A percentile compares a stretch with the other conserved stretches of the same genome.
These are phyloP conservation scores for Nymphicus hollandicus DNA, from an alignment of 2,113 vertebrate species.

Conservation along the genomic window DNA sequence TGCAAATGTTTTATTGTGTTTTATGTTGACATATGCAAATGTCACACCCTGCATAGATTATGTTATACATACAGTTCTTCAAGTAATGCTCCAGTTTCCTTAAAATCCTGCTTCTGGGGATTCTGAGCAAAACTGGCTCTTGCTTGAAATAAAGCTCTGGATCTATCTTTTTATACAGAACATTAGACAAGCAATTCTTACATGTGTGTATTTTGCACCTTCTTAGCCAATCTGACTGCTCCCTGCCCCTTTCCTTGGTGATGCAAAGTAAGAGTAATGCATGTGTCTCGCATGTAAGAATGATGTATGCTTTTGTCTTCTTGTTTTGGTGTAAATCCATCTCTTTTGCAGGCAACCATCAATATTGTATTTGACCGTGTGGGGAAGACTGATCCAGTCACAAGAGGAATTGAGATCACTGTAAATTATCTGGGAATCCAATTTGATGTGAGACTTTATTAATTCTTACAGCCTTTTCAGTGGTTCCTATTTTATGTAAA, in stretches of 20 bases:
- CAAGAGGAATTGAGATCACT: constrained; percentile 98
- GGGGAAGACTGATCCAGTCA: constrained; percentile 97
- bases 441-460: constrained; percentile 87
- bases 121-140: background rate
- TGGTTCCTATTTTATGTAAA: background rate
- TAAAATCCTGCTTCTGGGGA: background rate
- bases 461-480: background rate
- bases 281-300: background rate
- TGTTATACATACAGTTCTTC: background rate
- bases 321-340: background rate
- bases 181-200: background rate
- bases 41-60: background rate
- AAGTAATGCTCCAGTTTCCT: background rate
- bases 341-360: constrained; percentile 87
- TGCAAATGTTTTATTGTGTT: constrained; percentile 26
- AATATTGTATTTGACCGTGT: constrained; percentile 98
- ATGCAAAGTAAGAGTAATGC: background rate
- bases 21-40: background rate
- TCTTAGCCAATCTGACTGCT: background rate
- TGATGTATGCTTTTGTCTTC: background rate
- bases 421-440: constrained; percentile 98
- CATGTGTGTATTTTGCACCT: background rate
- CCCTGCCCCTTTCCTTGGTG: background rate
- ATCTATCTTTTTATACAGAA: background rate
- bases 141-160: background rate